Base-by-base conservation (phyloP, 2,888 invertebrate genomes). In the Hypsopygia costalis region DNA sequence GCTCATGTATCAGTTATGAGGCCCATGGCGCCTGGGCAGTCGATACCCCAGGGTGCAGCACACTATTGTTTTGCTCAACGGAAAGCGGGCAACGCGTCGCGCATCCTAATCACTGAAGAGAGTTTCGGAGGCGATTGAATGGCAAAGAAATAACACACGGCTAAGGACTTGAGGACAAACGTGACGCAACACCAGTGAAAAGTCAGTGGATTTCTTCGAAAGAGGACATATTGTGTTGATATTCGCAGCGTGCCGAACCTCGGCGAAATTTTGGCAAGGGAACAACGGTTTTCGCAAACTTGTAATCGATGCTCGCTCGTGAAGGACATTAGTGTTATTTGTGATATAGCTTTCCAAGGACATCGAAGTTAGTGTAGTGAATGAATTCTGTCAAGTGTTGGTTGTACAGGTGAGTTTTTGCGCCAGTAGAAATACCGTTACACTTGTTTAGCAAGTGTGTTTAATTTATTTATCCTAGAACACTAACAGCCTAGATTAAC, bases 51-150 rank as follows among this genome's bases (percentile, higher is more conserved):
- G 79, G 78, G 81, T 71, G 72, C 63, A 56, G 59, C 62, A 58
- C 69, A 62, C 73, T 64, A 82, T 81, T 77, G 76, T 81, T 71
- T 69, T 69, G 73, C 77, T 69, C 81, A 81, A 82, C 85, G 82
- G 80, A 82, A 82, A 79, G 81, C 73, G 65, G 58, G 55, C 75
- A 55, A 86, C 85, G 76, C 75, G 65, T 50, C 62, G 46, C 62
- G 87, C 85, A 87, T 88, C 56, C 51, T 64, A 86, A 87, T 82
- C 70, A 76, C 71, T 60, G 51, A 82, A 83, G 87, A 87, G 87
- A 86, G 83, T 80, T 86, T 78, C 63, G 81, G 77, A 76, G 74
- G 68, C 75, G 62, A 72, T 70, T 80, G 81, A 85, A 82, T 80
- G 79, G 50, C 55, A 53, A 62, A 67, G 65, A 58, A 69, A 69